Base-by-base conservation (phyloP, 2,797 vertebrate species). In the Serranus cabrilla region DNA sequence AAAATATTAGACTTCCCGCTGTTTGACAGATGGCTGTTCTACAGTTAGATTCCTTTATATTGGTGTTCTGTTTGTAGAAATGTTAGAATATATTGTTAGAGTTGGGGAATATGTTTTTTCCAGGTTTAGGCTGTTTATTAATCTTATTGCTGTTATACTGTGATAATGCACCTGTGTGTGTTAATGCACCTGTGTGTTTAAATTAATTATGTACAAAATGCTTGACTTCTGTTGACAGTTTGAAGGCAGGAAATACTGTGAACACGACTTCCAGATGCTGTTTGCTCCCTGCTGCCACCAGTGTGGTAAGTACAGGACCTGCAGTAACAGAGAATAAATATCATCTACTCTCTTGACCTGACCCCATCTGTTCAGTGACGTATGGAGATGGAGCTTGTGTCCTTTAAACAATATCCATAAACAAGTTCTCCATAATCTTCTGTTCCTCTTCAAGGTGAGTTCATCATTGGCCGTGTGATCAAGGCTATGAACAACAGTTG, bases 401-500 rank as follows among this genome's bases (percentile, higher is more conserved):
- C 12, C 6, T 57, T 60, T 17, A 4, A 49, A 59, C 6, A 27
- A 27, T 46, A 57, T 43, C 43, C 2, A 20, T 47, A 11, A 43
- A 7, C 10, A 2, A 14, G n/a, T 23, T 57, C 42, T 55, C 9
- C 34, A 20, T 71, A 42, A 57, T 63, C 1, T 3, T 62, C 10
- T 43, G 21, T 21, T 82, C 11, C 40, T 64, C 52, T 45, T 65
- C 5, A 79, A 99, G 98, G 98, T 58, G 98, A 99, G 82, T 99
- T 99, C 91, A 99, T 99, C 91, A 99, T 99, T 67, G 98, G 98
- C 60, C 97, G 98, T 58, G 98, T 99, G 86, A 99, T 99, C 94
- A 99, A 99, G 94, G 98, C 98, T 64, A 99, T 99, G 98, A 99
- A 99, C 93, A 99, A 99, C 83, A 99, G 98, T 86, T 99, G 98